Percentiles rank a stretch among this genome's conserved stretches.
These are phyloP conservation scores for Syngnathus typhle DNA, from an alignment of 2,113 vertebrate genomes.

Conservation along the genomic window DNA sequence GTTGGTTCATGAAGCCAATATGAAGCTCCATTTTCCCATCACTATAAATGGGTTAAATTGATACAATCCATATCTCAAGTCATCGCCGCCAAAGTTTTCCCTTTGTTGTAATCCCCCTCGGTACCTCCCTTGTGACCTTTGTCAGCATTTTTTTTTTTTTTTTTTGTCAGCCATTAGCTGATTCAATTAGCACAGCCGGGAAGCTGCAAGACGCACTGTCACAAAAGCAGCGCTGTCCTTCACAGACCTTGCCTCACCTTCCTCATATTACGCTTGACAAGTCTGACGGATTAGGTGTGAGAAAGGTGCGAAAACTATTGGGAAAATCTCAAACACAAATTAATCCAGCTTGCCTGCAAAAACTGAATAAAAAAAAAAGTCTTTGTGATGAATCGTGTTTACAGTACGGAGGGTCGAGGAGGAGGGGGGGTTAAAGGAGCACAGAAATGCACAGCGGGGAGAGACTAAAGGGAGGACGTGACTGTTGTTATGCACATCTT, in stretches of 20 bases:
- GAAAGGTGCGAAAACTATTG: background rate
- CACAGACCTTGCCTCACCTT: constrained; percentile 24
- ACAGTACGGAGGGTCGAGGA: constrained; percentile 2
- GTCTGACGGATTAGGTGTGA: constrained; percentile 1
- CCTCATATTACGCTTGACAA: background rate
- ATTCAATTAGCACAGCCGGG: constrained; percentile 54
- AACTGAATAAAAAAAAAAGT: background rate
- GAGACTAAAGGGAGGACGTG: constrained; percentile 13
- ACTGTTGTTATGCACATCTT: constrained; percentile 41
- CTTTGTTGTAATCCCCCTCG: constrained; percentile 26
- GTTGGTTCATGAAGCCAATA: too few relatives aligned
- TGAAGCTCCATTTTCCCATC: too few relatives aligned
- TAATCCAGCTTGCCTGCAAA: background rate
- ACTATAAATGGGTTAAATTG: too few relatives aligned
- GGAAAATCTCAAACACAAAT: background rate
- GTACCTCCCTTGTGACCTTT: constrained; percentile 46
- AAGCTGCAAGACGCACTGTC: constrained; percentile 10
- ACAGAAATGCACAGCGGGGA: background rate
- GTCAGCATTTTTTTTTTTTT: constrained; percentile 39
- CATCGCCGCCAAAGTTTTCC: background rate
- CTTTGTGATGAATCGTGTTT: constrained; percentile 11
- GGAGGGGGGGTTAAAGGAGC: background rate
- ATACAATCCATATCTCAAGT: too few relatives aligned
- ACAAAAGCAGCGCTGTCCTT: constrained; percentile 26
- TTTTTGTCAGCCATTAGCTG: constrained; percentile 54